Evolutionary conservation across 2,113 vertebrate species (phyloP).

Genomic region (Narcine bancroftii): DNA sequence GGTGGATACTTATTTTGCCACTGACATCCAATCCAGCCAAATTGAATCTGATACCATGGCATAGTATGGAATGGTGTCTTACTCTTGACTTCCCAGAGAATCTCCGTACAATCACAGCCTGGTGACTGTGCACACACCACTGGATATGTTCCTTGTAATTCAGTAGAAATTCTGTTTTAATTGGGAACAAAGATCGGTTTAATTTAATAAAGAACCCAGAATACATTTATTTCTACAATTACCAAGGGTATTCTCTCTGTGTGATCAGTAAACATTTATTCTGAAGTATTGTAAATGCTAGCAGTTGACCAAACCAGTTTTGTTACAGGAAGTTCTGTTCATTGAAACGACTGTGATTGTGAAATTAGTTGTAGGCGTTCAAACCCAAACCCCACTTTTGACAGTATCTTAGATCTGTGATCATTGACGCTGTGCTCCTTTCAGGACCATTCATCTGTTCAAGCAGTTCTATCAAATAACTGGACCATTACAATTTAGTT

Average conservation of each 20-base stretch:
- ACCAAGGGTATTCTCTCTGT: not conserved
- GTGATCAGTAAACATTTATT: not conserved
- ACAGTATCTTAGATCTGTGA: not conserved
- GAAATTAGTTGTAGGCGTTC: not conserved
- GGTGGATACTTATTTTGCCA: not conserved
- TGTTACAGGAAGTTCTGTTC: not conserved
- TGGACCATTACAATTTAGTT: not conserved
- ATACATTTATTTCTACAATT: not conserved
- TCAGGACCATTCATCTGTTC: not conserved
- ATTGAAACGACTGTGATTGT: not conserved
- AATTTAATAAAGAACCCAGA: not conserved
- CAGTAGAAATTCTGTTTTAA: not conserved
- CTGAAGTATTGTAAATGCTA: not conserved
- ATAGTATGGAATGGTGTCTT: not conserved
- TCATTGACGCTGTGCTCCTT: not conserved
- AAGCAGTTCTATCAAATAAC: not conserved
- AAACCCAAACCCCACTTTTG: not conserved
- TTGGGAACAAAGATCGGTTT: not conserved
- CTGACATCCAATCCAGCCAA: not conserved
- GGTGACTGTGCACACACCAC: not conserved
- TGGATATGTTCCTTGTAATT: not conserved
- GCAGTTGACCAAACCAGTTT: conserved; percentile 15
- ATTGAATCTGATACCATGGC: not conserved
- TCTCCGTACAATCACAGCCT: not conserved
- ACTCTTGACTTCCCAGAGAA: not conserved